Percentiles rank a stretch among this genome's conserved stretches.
These are phyloP conservation scores for Sebastes iracundus DNA, from an alignment of 2,797 vertebrate species.

Conservation along the genomic window DNA sequence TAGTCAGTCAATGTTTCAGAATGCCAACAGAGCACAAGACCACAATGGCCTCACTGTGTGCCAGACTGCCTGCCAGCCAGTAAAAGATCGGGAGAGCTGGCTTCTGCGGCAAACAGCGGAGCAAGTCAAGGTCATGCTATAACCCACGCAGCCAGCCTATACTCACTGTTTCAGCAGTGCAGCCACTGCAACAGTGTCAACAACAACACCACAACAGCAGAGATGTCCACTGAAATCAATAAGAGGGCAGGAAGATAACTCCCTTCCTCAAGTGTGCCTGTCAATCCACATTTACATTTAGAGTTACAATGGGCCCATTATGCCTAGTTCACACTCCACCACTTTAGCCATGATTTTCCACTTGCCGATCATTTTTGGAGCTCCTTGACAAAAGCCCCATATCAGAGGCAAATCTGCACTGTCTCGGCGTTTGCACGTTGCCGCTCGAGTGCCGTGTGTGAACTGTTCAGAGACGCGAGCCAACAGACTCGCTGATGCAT, in stretches of 20 bases:
- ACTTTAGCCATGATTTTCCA: too few species aligned
- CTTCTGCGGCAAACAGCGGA: conserved; percentile 24
- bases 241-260: not conserved
- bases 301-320: not conserved
- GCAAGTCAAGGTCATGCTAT: conserved; percentile 35
- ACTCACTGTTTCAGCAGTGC: not conserved
- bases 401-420: too few species aligned
- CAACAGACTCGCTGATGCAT: too few species aligned
- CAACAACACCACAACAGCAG: not conserved
- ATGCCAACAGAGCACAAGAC: conserved; percentile 18
- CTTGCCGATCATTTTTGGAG: too few species aligned
- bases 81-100: not conserved
- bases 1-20: conserved; percentile 37
- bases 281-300: not conserved
- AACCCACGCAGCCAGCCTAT: conserved; percentile 4
- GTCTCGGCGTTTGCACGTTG: too few species aligned
- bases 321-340: too few species aligned
- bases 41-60: conserved; percentile 57
- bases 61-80: not conserved
- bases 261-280: not conserved
- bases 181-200: not conserved
- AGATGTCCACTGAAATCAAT: not conserved
- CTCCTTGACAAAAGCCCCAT: too few species aligned
- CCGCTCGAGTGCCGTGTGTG: too few species aligned
- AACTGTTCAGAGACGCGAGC: too few species aligned